Evolutionary conservation across 2,797 vertebrate species (phyloP).

Genomic region (Danio kyathit): DNA sequence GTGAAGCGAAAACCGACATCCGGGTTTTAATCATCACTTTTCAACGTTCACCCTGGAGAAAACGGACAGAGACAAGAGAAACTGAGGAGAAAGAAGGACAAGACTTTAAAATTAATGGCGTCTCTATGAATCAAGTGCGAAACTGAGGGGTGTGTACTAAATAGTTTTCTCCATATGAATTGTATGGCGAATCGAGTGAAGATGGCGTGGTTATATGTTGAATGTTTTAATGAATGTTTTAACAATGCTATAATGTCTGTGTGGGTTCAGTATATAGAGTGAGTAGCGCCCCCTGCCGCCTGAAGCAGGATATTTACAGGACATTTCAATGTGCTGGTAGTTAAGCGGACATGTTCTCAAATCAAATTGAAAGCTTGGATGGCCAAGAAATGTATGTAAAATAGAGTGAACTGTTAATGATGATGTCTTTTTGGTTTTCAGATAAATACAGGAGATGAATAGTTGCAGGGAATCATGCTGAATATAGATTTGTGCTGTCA

Average conservation of each 20-base stretch:
- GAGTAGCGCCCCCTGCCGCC: not conserved
- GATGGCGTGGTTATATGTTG: not conserved
- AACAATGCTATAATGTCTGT: not conserved
- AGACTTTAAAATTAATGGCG: not conserved
- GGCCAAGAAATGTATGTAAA: not conserved
- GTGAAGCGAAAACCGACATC: constrained; percentile 64
- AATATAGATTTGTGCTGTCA: not conserved
- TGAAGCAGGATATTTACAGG: not conserved
- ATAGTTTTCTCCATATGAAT: not conserved
- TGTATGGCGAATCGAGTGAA: not conserved
- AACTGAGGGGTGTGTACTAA: not conserved
- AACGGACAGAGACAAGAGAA: not conserved
- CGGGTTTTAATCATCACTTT: not conserved
- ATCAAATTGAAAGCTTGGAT: not conserved
- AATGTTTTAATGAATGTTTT: not conserved
- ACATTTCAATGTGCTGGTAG: not conserved
- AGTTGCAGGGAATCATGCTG: not conserved
- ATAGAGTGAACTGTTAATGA: not conserved
- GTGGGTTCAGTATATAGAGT: not conserved
- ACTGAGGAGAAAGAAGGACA: not conserved
- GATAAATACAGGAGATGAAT: not conserved
- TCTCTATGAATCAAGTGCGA: not conserved
- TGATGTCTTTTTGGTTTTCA: not conserved
- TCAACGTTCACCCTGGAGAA: not conserved
- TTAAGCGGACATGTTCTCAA: constrained; percentile 4